Evolutionary conservation across 2,888 invertebrate species (phyloP), one percentile per base, ranked within the genome.

Genomic region (Copidosoma aretas): DNA sequence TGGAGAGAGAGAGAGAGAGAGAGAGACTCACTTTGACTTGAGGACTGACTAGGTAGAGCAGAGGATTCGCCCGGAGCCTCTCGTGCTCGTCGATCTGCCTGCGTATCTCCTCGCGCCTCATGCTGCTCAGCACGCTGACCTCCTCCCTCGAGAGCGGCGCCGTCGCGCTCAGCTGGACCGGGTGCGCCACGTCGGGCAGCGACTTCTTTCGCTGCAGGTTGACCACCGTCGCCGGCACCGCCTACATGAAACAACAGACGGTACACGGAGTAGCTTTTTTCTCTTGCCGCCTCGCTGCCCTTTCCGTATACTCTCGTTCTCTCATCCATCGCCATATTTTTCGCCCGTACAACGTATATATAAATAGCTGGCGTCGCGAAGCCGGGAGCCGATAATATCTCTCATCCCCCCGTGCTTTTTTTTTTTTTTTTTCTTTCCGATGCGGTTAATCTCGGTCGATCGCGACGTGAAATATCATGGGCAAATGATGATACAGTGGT

Each of bases 11-110:
- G 10, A 41, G 41, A 41, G 61, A 19, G 21, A 32, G 4, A 52
- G 12, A 15, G 39, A 54, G 22, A 84, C 87, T 86, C 86, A 97
- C 97, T 93, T 95, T 95, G 79, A 97, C 94, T 89, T 95, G 93
- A 82, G 97, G 97, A 92, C 95, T 96, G 90, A 95, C 92, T 85
- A 98, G 89, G 86, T 96, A 97, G 80, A 97, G 90, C 80, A 98
- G 89, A 80, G 97, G 97, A 87, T 97, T 97, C 82, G 95, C 95
- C 84, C 94, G 89, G 78, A 96, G 90, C 85, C 94, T 90, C 86
- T 97, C 97, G 75, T 92, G 89, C 86, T 95, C 94, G 84, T 97
- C 95, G 80, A 91, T 89, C 87, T 94, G 93, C 77, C 94, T 89
- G 80, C 97, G 91, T 76, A 98, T 89, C 85, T 98, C 97, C 86